Base-by-base conservation (phyloP, 2,888 invertebrate genomes). In the Scaptomyza tumidula region DNA sequence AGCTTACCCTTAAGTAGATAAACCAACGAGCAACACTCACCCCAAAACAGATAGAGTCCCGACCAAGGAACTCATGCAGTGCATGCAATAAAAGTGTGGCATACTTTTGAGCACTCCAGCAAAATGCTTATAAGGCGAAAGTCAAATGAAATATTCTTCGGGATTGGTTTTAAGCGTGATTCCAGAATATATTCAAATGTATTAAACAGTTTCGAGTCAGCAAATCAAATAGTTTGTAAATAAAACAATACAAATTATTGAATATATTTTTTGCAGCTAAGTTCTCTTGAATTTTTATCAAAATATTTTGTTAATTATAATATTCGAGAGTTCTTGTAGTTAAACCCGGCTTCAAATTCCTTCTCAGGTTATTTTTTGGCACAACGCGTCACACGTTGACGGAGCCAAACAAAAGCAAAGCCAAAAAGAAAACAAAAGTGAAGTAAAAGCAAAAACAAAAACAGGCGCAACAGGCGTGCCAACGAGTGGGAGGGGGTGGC, bases 381-480 rank as follows among this genome's bases (percentile, higher is more conserved):
- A 64, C 61, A 63, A 69, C 60, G 58, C 67, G 68, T 73, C 54
- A 59, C 53, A 52, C 48, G 16, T 27, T 41, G 35, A 4, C 52
- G 56, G 6, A 14, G 58, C 16, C 27, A 16, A 54, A 31, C 46
- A 53, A 60, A 48, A 58, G 44, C 19, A 43, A 52, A 27, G 9
- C 46, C 41, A 41, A 49, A 31, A 27, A 39, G 50, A 53, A 66
- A 53, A 14, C 19, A 60, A 60, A 46, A 59, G 54, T 53, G 54
- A 57, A 14, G 50, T 48, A 57, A 59, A 53, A 19, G n/a, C 31
- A 55, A 59, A 58, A 56, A 33, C 49, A 29, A 66, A 53, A 53
- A 41, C 2, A 49, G 49, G 61, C 68, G 80, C 87, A 86, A 86
- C 85, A 85, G 80, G 88, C 71, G 45, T 19, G 39, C 13, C 11